A percentile compares a stretch with the other conserved stretches of the same genome.
Evolutionary conservation across 2,888 invertebrate genomes (phyloP).

Genomic region (Malthinus flaveolus): DNA sequence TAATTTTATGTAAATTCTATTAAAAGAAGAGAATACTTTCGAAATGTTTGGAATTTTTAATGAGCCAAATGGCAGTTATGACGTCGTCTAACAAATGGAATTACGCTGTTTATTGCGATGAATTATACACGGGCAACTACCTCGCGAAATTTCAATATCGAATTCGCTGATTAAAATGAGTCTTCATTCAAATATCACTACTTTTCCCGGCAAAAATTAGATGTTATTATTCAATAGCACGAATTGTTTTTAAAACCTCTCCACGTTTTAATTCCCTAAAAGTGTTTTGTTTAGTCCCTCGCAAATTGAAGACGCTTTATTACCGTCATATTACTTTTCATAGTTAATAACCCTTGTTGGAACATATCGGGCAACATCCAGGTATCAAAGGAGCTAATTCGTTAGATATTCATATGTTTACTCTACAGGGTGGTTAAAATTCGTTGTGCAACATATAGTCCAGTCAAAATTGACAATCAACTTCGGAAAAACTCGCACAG

Average conservation of each 20-base stretch:
- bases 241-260: slow-evolving; percentile 34
- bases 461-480: no score
- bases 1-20: slow-evolving; percentile 24
- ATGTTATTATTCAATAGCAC: slow-evolving; percentile 40
- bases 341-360: no score
- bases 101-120: slow-evolving; percentile 20
- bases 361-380: no score
- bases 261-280: slow-evolving; percentile 40
- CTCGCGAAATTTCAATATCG: slow-evolving; percentile 30
- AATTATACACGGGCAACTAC: slow-evolving; percentile 23
- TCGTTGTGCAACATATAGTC: no score
- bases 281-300: slow-evolving; percentile 26
- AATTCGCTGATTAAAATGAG: slow-evolving; percentile 30
- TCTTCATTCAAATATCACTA: slow-evolving; percentile 28
- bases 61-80: slow-evolving; percentile 21
- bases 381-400: no score
- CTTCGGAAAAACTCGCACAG: no score
- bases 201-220: slow-evolving; percentile 34
- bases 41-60: slow-evolving; percentile 27
- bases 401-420: no score
- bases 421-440: no score
- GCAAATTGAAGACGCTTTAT: no score
- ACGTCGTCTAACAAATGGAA: slow-evolving; percentile 22
- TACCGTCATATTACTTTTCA: no score
- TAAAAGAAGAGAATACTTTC: slow-evolving; percentile 21